Percentiles rank a stretch among this genome's conserved stretches.
Conservation (phyloP, 2,797 vertebrate species). For the Philypnodon macrostomus region DNA sequence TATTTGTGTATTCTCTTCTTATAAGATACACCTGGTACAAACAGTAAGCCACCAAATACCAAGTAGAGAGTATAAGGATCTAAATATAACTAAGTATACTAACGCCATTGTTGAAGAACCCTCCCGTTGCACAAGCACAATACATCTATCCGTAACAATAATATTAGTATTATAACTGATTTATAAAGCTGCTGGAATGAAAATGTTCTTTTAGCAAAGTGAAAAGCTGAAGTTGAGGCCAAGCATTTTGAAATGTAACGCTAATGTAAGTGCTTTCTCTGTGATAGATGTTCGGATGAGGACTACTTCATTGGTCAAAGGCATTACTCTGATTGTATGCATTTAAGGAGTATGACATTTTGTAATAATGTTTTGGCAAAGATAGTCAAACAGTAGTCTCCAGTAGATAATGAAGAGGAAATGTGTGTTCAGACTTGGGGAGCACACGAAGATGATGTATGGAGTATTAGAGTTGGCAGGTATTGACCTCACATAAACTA, state of each 20-base stretch:
- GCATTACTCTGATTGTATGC: slow-evolving; percentile 11
- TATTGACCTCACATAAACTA: background rate
- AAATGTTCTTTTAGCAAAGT: slow-evolving; percentile 13
- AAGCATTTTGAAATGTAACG: slow-evolving; percentile 13
- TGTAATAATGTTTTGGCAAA: background rate
- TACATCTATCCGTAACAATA: background rate
- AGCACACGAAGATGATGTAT: background rate
- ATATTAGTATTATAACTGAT: slow-evolving; percentile 7
- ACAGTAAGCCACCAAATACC: too few relatives aligned
- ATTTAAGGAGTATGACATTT: slow-evolving; percentile 1
- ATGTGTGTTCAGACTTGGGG: background rate
- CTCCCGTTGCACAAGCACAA: background rate
- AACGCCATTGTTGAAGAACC: background rate
- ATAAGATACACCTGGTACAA: too few relatives aligned
- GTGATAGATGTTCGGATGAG: slow-evolving; percentile 12
- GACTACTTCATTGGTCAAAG: slow-evolving; percentile 1
- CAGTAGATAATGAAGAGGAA: background rate
- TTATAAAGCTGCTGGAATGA: slow-evolving; percentile 17
- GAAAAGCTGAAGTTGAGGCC: slow-evolving; percentile 5
- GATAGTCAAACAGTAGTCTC: slow-evolving; percentile 1
- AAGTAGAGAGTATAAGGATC: too few relatives aligned
- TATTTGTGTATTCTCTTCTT: too few relatives aligned
- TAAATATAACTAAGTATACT: too few relatives aligned
- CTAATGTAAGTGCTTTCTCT: slow-evolving; percentile 13
- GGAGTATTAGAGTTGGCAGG: background rate